Percentiles rank a stretch among this genome's conserved stretches.
These are phyloP conservation scores for Fulica atra DNA, from an alignment of 2,113 vertebrate species.

Conservation along the genomic window DNA sequence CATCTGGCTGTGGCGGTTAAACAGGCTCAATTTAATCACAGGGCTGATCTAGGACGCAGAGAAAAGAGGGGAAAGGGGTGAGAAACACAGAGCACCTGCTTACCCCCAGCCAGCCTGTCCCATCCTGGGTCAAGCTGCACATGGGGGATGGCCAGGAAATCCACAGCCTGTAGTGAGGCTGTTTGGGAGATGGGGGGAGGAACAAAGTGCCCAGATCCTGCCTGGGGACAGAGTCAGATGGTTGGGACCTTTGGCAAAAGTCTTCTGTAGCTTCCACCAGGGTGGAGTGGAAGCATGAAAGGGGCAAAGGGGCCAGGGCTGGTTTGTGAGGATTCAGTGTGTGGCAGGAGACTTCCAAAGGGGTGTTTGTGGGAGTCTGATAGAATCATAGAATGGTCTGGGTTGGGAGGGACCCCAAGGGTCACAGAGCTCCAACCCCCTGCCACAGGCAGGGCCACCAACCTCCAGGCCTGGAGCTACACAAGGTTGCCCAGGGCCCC, in stretches of 20 bases:
- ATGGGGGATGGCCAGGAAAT: background rate
- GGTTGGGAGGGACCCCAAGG: too few relatives aligned
- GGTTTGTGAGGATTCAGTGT: rapidly evolving
- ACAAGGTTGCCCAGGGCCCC: too few relatives aligned
- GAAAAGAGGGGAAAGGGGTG: background rate
- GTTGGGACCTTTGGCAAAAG: background rate
- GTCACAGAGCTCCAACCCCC: too few relatives aligned
- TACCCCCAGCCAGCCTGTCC: background rate
- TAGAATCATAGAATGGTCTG: too few relatives aligned
- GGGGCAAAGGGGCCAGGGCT: background rate
- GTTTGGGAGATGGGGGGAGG: too few relatives aligned
- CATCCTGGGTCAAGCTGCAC: background rate
- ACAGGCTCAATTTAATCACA: background rate
- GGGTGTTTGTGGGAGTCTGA: background rate
- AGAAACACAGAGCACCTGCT: slow-evolving; percentile 31
- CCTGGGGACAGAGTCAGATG: background rate
- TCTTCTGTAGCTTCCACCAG: background rate
- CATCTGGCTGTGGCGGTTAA: slow-evolving; percentile 57
- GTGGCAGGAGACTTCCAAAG: background rate
- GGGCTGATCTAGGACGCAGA: background rate
- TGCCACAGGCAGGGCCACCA: too few relatives aligned
- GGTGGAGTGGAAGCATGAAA: background rate
- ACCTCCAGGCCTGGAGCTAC: too few relatives aligned
- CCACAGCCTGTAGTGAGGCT: background rate
- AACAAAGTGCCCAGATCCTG: background rate